Base-by-base conservation (phyloP, 2,888 invertebrate species). In the Athrips mouffetella region DNA sequence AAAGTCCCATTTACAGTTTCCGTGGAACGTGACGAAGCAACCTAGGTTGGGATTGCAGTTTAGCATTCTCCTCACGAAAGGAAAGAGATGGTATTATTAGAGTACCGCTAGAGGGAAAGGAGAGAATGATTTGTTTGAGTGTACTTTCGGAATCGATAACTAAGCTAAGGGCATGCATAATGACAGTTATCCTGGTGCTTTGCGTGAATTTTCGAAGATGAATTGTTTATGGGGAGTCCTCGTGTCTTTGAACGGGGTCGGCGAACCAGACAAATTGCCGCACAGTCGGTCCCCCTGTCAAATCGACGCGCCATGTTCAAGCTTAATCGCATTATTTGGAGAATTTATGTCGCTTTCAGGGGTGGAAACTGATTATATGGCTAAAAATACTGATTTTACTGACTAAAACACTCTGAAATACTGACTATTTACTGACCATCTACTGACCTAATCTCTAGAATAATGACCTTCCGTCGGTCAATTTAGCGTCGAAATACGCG, bases 251-350 rank as follows among this genome's bases (percentile, higher is more conserved):
- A 75, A 74, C 71, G 68, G 76, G 76, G 73, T 79, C 74, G 72
- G 65, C 69, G 78, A 80, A 78, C 76, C 69, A 75, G 72, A 79
- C 76, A 78, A 80, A 80, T 82, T 77, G 73, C 67, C 61, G 61
- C 66, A 62, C 60, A 59, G 63, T 67, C 70, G 60, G 64, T 66
- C 70, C 73, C 69, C 70, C 54, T 67, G 67, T 68, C 67, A 74
- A 70, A 68, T 70, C 63, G 65, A 61, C 56, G 63, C 60, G 60
- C 70, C 66, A 62, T 66, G 65, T 65, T 70, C 60, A 18, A 59
- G 63, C 60, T 69, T 79, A 76, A 80, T 77, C 67, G 70, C 60
- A 70, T 80, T 80, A 80, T 74, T 74, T 72, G 69, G 58, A 63
- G 66, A 67, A 72, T 76, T 75, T 73, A 67, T 65, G 68, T 67